Evolutionary conservation across 2,888 invertebrate species (phyloP), one percentile per base, ranked within the genome.

Genomic region (Crioceris asparagi): DNA sequence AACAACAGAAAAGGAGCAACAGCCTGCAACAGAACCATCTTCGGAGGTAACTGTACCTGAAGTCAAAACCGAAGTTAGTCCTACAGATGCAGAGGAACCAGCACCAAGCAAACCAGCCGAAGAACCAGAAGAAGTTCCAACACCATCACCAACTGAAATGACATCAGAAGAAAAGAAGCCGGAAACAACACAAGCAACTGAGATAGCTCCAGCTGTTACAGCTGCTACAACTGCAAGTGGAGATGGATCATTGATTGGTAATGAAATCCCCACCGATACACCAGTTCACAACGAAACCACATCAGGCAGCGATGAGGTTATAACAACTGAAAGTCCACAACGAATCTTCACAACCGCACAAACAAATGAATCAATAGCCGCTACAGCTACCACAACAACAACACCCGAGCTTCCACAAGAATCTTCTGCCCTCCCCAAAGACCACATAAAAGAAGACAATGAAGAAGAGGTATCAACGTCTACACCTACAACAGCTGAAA

Each of bases 401-500:
- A 21, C 21, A 21, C 21, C 21, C 10, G 21, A 21, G n/a, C n/a
- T n/a, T n/a, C n/a, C n/a, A n/a, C n/a, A n/a, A n/a, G n/a, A n/a
- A n/a, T n/a, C n/a, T n/a, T n/a, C n/a, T n/a, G n/a, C n/a, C n/a
- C n/a, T n/a, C n/a, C n/a, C n/a, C n/a, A n/a, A n/a, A n/a, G n/a
- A n/a, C n/a, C n/a, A n/a, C n/a, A n/a, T n/a, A n/a, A n/a, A n/a
- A n/a, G n/a, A n/a, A n/a, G n/a, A n/a, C n/a, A n/a, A n/a, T n/a
- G 37, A 31, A 32, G 34, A 38, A 35, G 31, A 38, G n/a, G n/a
- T n/a, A 14, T 56, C 57, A 2, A 60, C 60, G 10, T 58, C 59
- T n/a, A 41, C 44, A 15, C 51, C 44, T 17, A 43, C 52, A 4
- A 44, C 50, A 35, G 32, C 38, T 12, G 39, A 38, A 40, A 33